Percentiles rank a stretch among this genome's conserved stretches.
These are phyloP conservation scores for Pachliopta kotzebuea DNA, from an alignment of 2,888 invertebrate species.

Conservation along the genomic window DNA sequence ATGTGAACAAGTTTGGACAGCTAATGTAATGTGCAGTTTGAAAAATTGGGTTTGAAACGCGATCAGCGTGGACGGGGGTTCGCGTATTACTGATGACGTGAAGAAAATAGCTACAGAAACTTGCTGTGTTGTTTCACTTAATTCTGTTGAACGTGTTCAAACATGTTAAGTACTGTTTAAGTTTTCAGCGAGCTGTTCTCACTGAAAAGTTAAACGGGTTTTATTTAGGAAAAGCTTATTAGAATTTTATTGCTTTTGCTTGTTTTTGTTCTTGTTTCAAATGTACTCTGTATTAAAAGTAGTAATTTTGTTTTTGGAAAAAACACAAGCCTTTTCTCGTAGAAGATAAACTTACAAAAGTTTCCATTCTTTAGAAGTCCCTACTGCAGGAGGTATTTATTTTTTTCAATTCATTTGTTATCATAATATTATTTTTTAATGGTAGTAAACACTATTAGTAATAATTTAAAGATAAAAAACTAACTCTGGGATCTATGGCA, in stretches of 20 bases:
- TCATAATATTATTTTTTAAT: no score
- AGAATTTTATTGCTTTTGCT: conserved; percentile 1
- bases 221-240: conserved; percentile 9
- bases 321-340: no score
- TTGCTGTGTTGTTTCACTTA: conserved; percentile 24
- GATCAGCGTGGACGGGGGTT: conserved; percentile 33
- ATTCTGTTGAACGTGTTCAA: conserved; percentile 27
- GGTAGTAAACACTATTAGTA: no score
- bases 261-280: neutral
- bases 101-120: conserved; percentile 10
- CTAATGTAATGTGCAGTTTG: conserved; percentile 60
- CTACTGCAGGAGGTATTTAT: no score
- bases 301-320: no score
- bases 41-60: conserved; percentile 53
- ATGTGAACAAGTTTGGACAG: conserved; percentile 57
- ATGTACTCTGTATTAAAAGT: no score
- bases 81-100: conserved; percentile 21
- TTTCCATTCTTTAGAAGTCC: no score
- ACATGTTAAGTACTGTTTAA: conserved; percentile 25
- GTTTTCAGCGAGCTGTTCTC: conserved; percentile 13
- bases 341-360: no score
- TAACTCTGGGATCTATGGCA: no score
- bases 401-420: no score
- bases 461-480: no score
- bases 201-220: conserved; percentile 2